Evolutionary conservation across 2,888 invertebrate species (phyloP).

Genomic region (Rhodophaea formosa): DNA sequence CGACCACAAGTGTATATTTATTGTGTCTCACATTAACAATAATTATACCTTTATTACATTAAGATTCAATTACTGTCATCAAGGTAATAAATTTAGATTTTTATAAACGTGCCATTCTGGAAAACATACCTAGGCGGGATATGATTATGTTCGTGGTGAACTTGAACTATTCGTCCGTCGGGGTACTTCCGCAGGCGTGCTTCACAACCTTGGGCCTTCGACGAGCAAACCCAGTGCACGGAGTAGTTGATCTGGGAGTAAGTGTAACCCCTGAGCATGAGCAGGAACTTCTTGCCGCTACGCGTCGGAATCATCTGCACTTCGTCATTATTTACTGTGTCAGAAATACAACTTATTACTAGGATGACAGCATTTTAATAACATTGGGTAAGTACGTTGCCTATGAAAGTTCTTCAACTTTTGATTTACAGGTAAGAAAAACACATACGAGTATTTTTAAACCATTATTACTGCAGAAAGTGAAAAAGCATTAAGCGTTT

Average conservation of each 20-base stretch:
- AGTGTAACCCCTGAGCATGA: constrained; percentile 46
- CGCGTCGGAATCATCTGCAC: constrained; percentile 41
- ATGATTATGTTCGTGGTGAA: neutral
- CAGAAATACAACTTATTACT: constrained; percentile 5
- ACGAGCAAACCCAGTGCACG: constrained; percentile 44
- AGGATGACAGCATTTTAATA: no score
- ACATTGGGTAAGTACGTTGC: no score
- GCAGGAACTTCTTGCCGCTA: constrained; percentile 38
- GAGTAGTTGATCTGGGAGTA: constrained; percentile 48
- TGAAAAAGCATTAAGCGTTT: no score
- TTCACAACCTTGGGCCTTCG: constrained; percentile 7
- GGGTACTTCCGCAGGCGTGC: neutral
- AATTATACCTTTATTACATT: no score
- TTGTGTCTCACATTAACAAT: no score
- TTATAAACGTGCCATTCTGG: neutral
- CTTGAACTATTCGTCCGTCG: constrained; percentile 1
- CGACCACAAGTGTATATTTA: no score
- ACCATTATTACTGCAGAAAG: no score
- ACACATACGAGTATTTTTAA: no score
- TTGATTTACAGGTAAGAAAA: no score
- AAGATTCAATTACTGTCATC: no score
- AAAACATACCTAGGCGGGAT: neutral
- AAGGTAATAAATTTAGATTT: neutral
- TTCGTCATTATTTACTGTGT: constrained; percentile 34
- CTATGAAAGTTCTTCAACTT: no score